Conservation (phyloP, 53 echinoderm and acorn worm species). For the Temnopleurus reevesii region DNA sequence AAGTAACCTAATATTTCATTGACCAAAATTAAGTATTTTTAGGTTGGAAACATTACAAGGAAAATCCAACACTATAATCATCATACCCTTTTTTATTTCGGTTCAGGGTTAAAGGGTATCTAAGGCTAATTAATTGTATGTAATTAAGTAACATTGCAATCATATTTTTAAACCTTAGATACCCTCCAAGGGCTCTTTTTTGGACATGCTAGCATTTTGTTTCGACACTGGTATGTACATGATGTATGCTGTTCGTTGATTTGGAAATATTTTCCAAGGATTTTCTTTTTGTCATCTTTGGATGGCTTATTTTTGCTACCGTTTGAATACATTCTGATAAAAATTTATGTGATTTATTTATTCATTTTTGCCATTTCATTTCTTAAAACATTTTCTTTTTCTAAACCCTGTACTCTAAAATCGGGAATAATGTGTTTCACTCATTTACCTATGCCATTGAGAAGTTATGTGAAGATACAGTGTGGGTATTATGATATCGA, state of each 20-base stretch:
- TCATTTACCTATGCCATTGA: background rate
- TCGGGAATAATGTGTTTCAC: background rate
- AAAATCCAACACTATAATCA: no score
- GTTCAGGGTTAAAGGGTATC: no score
- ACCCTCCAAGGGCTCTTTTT: background rate
- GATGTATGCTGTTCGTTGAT: background rate
- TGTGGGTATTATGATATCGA: background rate
- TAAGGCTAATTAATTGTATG: no score
- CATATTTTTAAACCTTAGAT: background rate
- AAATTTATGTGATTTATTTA: background rate
- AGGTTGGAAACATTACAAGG: no score
- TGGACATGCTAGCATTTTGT: background rate
- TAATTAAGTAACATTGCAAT: background rate
- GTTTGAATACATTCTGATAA: background rate
- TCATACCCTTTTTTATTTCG: no score
- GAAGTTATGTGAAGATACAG: no score
- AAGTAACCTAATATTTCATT: no score
- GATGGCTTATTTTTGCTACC: background rate
- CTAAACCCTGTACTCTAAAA: background rate
- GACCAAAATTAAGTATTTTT: no score
- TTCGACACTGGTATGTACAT: background rate
- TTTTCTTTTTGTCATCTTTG: background rate
- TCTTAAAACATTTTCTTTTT: background rate
- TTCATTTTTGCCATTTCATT: background rate
- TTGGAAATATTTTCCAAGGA: background rate